phyloP scores from a whole-genome alignment of 2,888 invertebrate genomes.

The Andrena flavipes region DNA sequence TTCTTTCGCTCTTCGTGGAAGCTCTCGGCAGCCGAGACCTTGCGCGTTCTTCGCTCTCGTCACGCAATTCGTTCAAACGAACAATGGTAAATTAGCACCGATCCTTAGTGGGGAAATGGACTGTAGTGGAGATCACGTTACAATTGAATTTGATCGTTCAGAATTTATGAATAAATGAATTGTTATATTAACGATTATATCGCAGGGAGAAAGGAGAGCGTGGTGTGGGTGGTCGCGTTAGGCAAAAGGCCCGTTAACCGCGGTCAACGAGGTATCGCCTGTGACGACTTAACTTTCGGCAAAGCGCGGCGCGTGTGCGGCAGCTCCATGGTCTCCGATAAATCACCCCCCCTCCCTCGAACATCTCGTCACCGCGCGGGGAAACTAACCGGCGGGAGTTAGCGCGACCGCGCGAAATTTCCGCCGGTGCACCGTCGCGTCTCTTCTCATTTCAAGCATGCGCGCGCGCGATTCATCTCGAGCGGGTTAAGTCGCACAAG shows the following conservation, averaged over 20 bases:
- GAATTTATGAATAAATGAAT: conserved; percentile 84
- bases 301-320: background rate
- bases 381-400: conserved; percentile 34
- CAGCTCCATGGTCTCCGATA: background rate
- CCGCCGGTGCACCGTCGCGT: conserved; percentile 15
- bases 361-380: background rate
- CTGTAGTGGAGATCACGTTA: conserved; percentile 82
- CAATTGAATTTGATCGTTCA: conserved; percentile 85
- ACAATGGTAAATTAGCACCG: conserved; percentile 18
- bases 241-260: conserved; percentile 43
- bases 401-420: background rate
- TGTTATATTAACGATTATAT: conserved; percentile 83
- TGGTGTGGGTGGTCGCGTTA: conserved; percentile 63
- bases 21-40: background rate
- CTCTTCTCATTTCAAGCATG: background rate
- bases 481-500: conserved; percentile 28
- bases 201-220: conserved; percentile 72
- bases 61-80: conserved; percentile 11
- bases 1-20: background rate
- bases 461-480: conserved; percentile 12
- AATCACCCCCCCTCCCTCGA: background rate
- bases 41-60: conserved; percentile 1
- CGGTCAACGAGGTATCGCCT: conserved; percentile 19
- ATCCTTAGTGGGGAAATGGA: conserved; percentile 75
- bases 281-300: background rate